Evolutionary conservation across 2,888 invertebrate genomes (phyloP), one percentile per base, ranked within the genome.

Genomic region (Schizaphis graminum): DNA sequence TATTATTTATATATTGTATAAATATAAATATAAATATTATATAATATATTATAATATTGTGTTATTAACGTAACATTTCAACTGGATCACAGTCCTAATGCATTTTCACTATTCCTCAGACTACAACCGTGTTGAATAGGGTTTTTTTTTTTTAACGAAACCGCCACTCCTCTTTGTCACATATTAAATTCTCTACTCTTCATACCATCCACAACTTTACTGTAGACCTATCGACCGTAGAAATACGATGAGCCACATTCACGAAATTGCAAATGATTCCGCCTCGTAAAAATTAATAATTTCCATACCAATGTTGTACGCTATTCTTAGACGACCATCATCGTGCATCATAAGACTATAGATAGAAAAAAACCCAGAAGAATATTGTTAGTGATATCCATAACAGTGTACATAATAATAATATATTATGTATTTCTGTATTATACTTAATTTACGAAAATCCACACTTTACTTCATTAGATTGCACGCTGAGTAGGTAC

Each of bases 131-230:
- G 10, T 77, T 16, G 26, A 77, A 13, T 11, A 24, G 26, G 49
- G 10, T 11, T 8, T 13, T 26, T 11, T 53, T 91, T 91, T 77
- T 49, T 67, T 16, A 91, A 4, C n/a, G 5, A 16, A 77, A n/a
- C 47, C 35, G 90, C 49, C 90, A 91, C 28, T 49, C 11, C 8
- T 67, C 11, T 16, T 26, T 35, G 49, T 67, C 77, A 91, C 35
- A 91, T 91, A 91, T 91, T 91, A 91, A 91, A 91, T 77, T 91
- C 91, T 77, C 53, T 13, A 47, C n/a, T 11, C n/a, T 77, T 49
- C 77, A 77, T 77, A 26, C 35, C 91, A 3, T 77, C 24, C 7
- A 77, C 26, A 77, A 5, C 8, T 24, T 0, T 44, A 10, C 8
- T 24, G 0, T 44, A 10, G 24, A 26, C 44, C 44, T 28, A 4